Base-by-base conservation (phyloP, 2,113 vertebrate species). In the Mionectes macconnelli region DNA sequence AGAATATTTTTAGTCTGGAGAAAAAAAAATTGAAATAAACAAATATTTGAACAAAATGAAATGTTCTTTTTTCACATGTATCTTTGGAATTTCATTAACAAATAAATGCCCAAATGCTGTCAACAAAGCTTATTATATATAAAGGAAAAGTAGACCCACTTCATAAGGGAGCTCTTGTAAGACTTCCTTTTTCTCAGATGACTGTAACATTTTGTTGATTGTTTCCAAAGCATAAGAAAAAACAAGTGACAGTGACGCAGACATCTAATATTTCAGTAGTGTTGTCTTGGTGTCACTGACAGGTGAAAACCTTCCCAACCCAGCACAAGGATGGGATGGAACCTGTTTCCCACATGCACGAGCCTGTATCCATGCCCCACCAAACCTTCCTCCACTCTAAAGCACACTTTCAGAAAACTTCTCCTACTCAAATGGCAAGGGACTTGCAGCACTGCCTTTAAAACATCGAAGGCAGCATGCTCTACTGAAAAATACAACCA, bases 311-410 rank as follows among this genome's bases (percentile, higher is more conserved):
- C 25, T 15, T 73, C 27, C 42, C 40, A 62, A 18, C 12, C 8
- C 28, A 76, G 27, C 23, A 63, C 0, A 0, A 62, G 39, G 35
- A 50, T 13, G 12, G 49, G 21, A 57, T 6, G 15, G 15, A 87
- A 10, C 7, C 44, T 17, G 23, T 49, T 80, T 81, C 37, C 24
- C 28, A 45, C 2, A 28, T 0, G 0, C 18, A 33, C 44, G 12
- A 44, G 28, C 12, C 55, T 4, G 0, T 20, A 45, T 23, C 31
- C 15, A 28, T 72, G 56, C n/a, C 18, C 44, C 9, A 4, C 53
- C 16, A 87, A 68, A 44, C 3, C 35, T 62, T 13, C 31, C 3
- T 1, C 25, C 23, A 20, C 20, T 53, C 35, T 53, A 47, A 7
- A 76, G 55, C 35, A 50, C 23, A 3, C 20, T 69, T 85, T 20